Evolutionary conservation across 2,888 invertebrate genomes (phyloP).

Genomic region (Troides helena): DNA sequence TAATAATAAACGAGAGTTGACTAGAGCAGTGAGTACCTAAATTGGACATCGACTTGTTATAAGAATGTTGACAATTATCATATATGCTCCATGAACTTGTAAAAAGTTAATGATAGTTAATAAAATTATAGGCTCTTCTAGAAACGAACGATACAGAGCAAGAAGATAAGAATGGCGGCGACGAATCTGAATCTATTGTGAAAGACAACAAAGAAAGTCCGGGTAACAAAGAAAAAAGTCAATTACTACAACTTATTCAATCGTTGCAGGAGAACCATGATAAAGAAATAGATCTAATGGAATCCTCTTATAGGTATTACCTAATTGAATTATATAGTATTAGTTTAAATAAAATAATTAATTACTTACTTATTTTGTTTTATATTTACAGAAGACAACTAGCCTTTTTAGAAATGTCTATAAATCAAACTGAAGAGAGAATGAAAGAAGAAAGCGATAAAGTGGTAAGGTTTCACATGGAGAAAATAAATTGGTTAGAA

Average conservation of each 20-base stretch:
- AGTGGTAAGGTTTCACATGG: constrained; percentile 69
- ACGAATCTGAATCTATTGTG: constrained; percentile 39
- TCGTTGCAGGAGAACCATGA: constrained; percentile 80
- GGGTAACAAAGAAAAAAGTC: constrained; percentile 59
- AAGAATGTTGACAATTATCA: too few relatives aligned
- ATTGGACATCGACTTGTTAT: too few relatives aligned
- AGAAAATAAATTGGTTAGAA: constrained; percentile 75
- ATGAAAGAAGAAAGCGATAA: constrained; percentile 81
- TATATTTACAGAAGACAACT: constrained; percentile 76
- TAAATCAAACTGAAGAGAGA: constrained; percentile 79
- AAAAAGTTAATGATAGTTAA: too few relatives aligned
- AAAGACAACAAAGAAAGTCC: constrained; percentile 52
- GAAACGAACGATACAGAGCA: constrained; percentile 45
- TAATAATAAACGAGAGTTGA: too few relatives aligned
- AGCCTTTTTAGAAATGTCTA: constrained; percentile 77
- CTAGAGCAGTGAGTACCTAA: too few relatives aligned
- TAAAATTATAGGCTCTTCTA: constrained; percentile 55
- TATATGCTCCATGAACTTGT: too few relatives aligned
- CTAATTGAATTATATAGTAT: background rate
- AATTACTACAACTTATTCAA: constrained; percentile 71
- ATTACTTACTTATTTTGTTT: constrained; percentile 5
- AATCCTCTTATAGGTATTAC: constrained; percentile 81
- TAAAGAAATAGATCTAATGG: constrained; percentile 82
- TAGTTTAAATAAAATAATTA: background rate
- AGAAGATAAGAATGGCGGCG: constrained; percentile 36